Base-by-base conservation (phyloP, 1,140 invertebrate genomes). In the Lepidurus arcticus region DNA sequence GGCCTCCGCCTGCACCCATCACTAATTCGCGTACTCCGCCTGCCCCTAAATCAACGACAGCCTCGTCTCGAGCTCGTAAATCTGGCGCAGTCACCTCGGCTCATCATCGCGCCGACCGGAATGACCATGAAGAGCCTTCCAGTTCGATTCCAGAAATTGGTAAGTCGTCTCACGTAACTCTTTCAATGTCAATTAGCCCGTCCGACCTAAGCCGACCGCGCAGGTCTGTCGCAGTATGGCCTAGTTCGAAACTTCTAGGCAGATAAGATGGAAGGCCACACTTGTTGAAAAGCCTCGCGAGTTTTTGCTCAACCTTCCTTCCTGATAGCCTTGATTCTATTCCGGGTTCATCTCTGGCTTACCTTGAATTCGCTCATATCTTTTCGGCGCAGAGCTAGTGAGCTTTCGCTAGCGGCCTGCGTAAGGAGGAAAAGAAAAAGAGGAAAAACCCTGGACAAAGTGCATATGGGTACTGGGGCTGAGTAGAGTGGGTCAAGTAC, bases 91-190 rank as follows among this genome's bases (percentile, higher is more conserved):
- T 26, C 42, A 1, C 73, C 44, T 44, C 44, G n/a, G 21, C 44
- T 43, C 75, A 24, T 44, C 42, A 43, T 21, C 13, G 21, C 44
- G 75, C 42, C 10, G 44, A 44, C 21, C 76, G 26, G 16, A 42
- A 78, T 44, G 65, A 78, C 42, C 45, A 47, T 5, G 78, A 78
- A 26, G 78, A 78, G 44, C 78, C 78, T 73, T 78, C 78, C 73
- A 78, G 78, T 75, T 78, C 78, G 73, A 78, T 78, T 21, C 78
- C 78, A 42, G 78, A 78, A 75, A 78, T 78, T 42, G 78, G 78
- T 78, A 78, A 78, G 73, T 74, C 78, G 4, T 43, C 16, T 44
- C 76, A 5, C 16, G 21, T 42, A 13, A 44, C 5, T 42, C 11
- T n/a, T 76, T 76, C 21, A 6, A 16, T 76, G 24, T 34, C 42